These are phyloP conservation scores for Phyllostomus hastatus DNA, from an alignment of 2,113 vertebrate genomes.

Conservation along the genomic window DNA sequence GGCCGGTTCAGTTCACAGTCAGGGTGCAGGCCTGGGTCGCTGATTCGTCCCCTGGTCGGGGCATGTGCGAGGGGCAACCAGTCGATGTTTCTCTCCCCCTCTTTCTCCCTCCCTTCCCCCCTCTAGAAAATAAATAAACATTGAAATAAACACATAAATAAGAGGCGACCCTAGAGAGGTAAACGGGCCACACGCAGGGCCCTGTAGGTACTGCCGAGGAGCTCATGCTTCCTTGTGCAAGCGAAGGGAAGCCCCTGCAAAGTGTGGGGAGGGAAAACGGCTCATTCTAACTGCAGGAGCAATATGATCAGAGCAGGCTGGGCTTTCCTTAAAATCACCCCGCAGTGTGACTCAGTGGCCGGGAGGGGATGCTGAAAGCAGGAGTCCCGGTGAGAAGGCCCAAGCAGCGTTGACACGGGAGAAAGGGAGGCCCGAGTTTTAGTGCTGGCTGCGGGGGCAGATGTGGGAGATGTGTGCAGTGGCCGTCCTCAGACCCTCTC, in stretches of 20 bases:
- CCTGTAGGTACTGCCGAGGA: neutral
- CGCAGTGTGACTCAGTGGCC: neutral
- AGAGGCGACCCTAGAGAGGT: neutral
- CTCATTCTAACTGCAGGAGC: neutral
- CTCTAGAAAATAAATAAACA: too few species aligned
- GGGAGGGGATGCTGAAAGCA: neutral
- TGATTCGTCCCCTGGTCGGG: too few species aligned
- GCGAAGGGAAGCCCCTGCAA: neutral
- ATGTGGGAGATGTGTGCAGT: neutral
- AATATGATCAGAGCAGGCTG: neutral
- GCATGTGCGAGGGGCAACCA: too few species aligned
- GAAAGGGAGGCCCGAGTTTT: neutral
- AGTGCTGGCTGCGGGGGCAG: neutral
- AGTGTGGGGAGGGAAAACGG: neutral
- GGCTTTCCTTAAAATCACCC: neutral
- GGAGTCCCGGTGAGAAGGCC: neutral
- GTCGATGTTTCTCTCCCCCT: too few species aligned
- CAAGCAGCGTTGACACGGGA: neutral
- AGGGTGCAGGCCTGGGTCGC: too few species aligned
- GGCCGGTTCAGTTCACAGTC: too few species aligned
- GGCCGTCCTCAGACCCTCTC: neutral
- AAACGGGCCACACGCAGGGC: neutral
- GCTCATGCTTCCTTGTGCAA: neutral
- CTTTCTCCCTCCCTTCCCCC: too few species aligned
- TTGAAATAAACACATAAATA: neutral